Evolutionary conservation across 2,888 invertebrate species (phyloP).

Genomic region (Cerastoderma edule): DNA sequence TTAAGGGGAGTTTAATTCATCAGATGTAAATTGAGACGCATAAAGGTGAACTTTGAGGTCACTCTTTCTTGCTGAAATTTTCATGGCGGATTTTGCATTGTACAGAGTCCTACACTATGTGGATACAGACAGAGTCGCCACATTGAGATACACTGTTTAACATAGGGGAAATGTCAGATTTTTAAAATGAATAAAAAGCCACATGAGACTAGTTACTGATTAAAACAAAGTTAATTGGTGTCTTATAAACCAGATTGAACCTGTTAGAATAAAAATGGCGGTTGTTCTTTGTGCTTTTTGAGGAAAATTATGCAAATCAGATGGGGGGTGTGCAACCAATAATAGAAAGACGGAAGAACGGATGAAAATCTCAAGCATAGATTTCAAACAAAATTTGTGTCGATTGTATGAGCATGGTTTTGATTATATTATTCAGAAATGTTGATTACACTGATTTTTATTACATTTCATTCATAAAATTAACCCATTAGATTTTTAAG

Average conservation of each 20-base stretch:
- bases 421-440: too few species aligned
- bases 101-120: conserved; percentile 45
- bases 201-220: too few species aligned
- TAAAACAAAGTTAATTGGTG: background rate
- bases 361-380: conserved; percentile 2
- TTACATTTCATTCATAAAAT: too few species aligned
- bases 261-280: conserved; percentile 61
- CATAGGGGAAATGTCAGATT: conserved; percentile 8
- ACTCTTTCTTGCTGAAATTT: conserved; percentile 70
- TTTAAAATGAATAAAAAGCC: conserved; percentile 4
- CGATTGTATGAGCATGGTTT: too few species aligned
- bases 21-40: conserved; percentile 70
- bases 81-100: conserved; percentile 67
- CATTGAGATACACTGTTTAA: conserved; percentile 4
- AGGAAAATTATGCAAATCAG: conserved; percentile 55
- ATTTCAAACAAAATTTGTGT: too few species aligned
- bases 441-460: too few species aligned
- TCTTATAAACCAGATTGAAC: conserved; percentile 49
- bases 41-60: conserved; percentile 80
- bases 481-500: too few species aligned
- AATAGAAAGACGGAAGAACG: background rate
- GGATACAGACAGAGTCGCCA: conserved; percentile 6
- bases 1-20: conserved; percentile 81
- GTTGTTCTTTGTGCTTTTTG: conserved; percentile 38
- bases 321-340: background rate